Evolutionary conservation across 1,140 invertebrate species (phyloP), one percentile per base, ranked within the genome.

Genomic region (Bombus balteatus): DNA sequence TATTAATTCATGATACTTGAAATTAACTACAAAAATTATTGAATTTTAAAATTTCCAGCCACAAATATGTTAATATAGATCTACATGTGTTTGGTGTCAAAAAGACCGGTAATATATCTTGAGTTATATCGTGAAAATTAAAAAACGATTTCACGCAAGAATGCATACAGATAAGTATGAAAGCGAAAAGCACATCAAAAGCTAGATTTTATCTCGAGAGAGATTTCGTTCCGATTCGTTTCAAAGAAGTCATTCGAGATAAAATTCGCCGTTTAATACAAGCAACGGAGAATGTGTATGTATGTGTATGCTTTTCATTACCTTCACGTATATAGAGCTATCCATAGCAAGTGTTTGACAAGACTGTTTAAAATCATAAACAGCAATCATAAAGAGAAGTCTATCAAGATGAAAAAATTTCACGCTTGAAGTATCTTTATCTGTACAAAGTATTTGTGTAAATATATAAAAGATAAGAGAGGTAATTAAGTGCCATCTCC

Each of bases 1-100:
- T 75, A 62, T 88, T 80, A 70, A 76, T 88, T 81, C 3, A n/a
- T 62, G 28, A n/a, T n/a, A 62, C 13, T 62, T n/a, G 59, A 62
- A n/a, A n/a, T 62, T 62, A 13, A n/a, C 28, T n/a, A 62, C 2
- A 62, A n/a, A n/a, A 28, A n/a, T n/a, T 13, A n/a, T 62, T n/a
- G 12, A 62, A n/a, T 13, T n/a, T 62, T 13, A n/a, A n/a, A 62
- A n/a, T 62, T 62, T 12, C 4, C 59, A n/a, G 28, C 3, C 1
- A 28, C 12, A 4, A 53, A 22, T 53, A 53, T 53, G 47, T 59
- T 59, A 62, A 5, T 28, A 13, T 10, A 62, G 18, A 53, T 53
- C 47, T 22, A 62, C 10, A 62, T 62, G 59, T 62, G 5, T 78
- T 78, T 41, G 2, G 3, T 32, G 28, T 13, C 8, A 3, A n/a